Evolutionary conservation across 2,888 invertebrate species (phyloP), one percentile per base, ranked within the genome.

Genomic region (Lysandra bellargus): DNA sequence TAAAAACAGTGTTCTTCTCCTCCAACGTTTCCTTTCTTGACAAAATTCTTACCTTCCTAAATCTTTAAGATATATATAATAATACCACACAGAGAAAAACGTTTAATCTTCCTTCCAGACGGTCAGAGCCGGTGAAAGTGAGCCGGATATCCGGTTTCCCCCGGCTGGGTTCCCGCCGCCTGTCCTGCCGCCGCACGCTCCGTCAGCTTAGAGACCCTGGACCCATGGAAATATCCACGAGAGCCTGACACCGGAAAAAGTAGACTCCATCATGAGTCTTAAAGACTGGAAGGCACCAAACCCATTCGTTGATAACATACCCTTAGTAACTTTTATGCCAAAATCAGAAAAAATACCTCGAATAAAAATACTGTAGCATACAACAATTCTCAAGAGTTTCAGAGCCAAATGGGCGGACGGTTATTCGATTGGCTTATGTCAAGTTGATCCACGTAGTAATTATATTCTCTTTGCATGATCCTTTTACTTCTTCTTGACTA

Each of bases 181-280:
- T 99, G 74, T 99, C 99, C 87, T 99, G 99, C 37, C 99, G 99
- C 12, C 96, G 99, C 86, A 99, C 99, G 78, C 98, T 99, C 91
- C 98, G 98, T 85, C 99, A 99, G 94, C 97, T 98, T 82, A 96
- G 97, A 0, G 84, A 86, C 33, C 44, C 80, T 64, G 53, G 75
- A n/a, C 60, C 73, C 9, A 17, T 40, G 60, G 74, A 14, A 49
- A 61, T 37, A 60, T 79, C 40, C 17, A 23, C 79, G 23, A 33
- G 33, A 14, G 79, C 49, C n/a, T 79, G 74, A 79, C 74, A 40
- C 23, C 64, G 30, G 30, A 44, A 17, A 23, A 57, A 33, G 33
- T n/a, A 76, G 30, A 57, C 23, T 17, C 17, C 23, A 72, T 4
- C 57, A 57, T 57, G 57, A 57, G 17, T 57, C 57, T 49, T 49